Percentiles rank a stretch among this genome's conserved stretches.
These are phyloP conservation scores for Electrona antarctica DNA, from an alignment of 2,113 vertebrate species.

Conservation along the genomic window DNA sequence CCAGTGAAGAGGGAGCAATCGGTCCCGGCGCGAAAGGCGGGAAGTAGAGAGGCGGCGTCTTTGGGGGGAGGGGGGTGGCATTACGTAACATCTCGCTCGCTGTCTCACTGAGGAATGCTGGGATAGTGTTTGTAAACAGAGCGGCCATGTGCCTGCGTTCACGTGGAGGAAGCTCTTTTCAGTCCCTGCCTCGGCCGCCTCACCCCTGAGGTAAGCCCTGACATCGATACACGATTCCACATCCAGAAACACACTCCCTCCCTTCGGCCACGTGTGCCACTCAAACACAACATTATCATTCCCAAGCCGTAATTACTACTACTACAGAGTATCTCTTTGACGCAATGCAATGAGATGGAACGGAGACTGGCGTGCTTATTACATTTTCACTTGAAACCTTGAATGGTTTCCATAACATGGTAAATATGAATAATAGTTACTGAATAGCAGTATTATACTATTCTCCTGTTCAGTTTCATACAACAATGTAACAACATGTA, in stretches of 20 bases:
- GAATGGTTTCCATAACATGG: too few species aligned
- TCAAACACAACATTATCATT: conserved; percentile 50
- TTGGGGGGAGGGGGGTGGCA: conserved; percentile 22
- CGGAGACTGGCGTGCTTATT: too few species aligned
- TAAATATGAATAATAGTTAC: too few species aligned
- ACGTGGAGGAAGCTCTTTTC: conserved; percentile 69
- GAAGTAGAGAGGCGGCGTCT: conserved; percentile 59
- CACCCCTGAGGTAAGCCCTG: conserved; percentile 74
- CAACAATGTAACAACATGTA: too few species aligned
- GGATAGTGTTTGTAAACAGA: conserved; percentile 87
- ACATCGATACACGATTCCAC: conserved; percentile 46
- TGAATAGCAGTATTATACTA: too few species aligned
- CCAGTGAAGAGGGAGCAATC: conserved; percentile 35
- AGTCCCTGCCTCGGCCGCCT: conserved; percentile 66
- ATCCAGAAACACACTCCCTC: conserved; percentile 44
- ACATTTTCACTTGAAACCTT: too few species aligned
- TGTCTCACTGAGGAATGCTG: conserved; percentile 72
- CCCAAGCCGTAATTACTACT: conserved; percentile 45
- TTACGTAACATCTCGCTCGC: conserved; percentile 74
- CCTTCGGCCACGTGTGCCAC: conserved; percentile 33
- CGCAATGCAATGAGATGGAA: too few species aligned
- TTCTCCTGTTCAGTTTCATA: too few species aligned
- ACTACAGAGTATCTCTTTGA: too few species aligned
- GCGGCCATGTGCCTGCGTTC: conserved; percentile 76
- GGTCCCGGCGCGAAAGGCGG: conserved; percentile 5